These are phyloP conservation scores for Arrhopalites spinosus DNA, from an alignment of 2,888 invertebrate species.

Conservation along the genomic window DNA sequence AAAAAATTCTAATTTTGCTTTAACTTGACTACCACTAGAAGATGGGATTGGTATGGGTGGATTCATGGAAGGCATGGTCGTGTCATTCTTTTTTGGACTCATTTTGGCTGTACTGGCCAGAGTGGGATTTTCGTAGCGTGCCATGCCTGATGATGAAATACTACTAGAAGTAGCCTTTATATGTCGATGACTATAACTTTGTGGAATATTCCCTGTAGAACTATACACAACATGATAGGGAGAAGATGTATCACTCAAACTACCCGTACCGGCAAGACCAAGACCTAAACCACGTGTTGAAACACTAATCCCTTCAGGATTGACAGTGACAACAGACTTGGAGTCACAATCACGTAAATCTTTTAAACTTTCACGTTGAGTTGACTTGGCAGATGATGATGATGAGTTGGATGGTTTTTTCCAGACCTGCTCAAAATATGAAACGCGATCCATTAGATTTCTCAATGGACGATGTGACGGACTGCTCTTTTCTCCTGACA, in stretches of 20 bases:
- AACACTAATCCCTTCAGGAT: background rate
- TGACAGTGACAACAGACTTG: background rate
- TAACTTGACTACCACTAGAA: too few relatives aligned
- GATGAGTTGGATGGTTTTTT: background rate
- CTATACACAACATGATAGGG: background rate
- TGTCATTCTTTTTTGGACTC: background rate
- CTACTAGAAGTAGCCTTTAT: background rate
- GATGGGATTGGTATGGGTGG: too few relatives aligned
- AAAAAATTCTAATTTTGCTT: conserved; percentile 53
- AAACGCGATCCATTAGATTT: conserved; percentile 1
- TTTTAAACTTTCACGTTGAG: background rate
- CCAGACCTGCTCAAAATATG: conserved; percentile 3
- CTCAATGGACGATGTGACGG: background rate
- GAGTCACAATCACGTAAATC: background rate
- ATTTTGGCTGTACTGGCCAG: background rate
- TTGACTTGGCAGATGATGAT: background rate
- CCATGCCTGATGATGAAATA: background rate
- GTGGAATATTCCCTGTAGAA: background rate
- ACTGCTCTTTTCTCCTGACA: background rate
- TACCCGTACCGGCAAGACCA: background rate
- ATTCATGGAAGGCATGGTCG: background rate
- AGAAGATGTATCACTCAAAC: background rate
- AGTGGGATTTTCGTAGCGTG: background rate
- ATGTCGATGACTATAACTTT: background rate
- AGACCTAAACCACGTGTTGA: background rate